phyloP scores from a whole-genome alignment of 2,888 invertebrate genomes.

The Volucella zonaria region DNA sequence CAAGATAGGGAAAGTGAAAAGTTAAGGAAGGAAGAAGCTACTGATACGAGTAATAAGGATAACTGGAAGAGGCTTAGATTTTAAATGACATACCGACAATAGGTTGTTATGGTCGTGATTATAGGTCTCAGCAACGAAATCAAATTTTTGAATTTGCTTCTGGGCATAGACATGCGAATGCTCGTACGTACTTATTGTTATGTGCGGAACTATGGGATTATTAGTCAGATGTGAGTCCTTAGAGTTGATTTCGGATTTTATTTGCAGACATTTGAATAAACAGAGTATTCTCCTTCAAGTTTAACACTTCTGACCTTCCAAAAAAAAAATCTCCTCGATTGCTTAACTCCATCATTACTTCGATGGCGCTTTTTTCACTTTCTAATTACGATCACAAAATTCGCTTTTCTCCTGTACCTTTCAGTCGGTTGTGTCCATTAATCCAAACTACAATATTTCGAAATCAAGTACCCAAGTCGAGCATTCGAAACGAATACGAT shows the following conservation, averaged over 20 bases:
- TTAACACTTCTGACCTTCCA: too few relatives aligned
- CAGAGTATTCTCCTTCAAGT: too few relatives aligned
- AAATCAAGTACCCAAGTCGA: conserved; percentile 8
- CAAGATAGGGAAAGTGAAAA: neutral
- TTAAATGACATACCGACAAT: conserved; percentile 19
- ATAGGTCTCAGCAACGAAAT: conserved; percentile 9
- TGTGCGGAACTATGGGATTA: neutral
- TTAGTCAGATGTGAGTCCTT: neutral
- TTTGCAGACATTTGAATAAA: too few relatives aligned
- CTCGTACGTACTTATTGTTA: neutral
- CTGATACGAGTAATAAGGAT: conserved; percentile 38
- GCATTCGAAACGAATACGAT: neutral
- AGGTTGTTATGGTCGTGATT: conserved; percentile 53
- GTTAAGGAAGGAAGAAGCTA: conserved; percentile 6
- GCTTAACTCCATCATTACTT: too few relatives aligned
- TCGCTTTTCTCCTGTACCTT: conserved; percentile 24
- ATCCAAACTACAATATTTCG: conserved; percentile 6
- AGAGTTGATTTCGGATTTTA: neutral
- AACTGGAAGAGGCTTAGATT: conserved; percentile 37
- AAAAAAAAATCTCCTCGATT: too few relatives aligned
- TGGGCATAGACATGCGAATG: too few relatives aligned
- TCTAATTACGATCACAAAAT: conserved; percentile 9
- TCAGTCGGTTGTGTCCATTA: neutral
- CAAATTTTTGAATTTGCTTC: neutral
- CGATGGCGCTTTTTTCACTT: neutral